Evolutionary conservation across 2,888 invertebrate genomes (phyloP).

Genomic region (Digitonthophagus gazella): DNA sequence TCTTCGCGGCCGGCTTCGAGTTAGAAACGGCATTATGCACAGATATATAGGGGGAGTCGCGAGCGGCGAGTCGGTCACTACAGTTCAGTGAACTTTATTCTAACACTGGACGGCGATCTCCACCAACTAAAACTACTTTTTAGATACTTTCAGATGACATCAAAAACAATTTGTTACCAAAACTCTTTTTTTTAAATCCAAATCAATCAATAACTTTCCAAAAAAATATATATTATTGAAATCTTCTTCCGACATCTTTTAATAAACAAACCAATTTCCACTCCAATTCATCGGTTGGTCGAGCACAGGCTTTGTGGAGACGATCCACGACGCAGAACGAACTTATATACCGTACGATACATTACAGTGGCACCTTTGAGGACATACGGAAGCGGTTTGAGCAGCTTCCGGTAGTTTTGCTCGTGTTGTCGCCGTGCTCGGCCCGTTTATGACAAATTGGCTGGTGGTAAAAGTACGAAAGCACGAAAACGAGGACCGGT

Average conservation of each 20-base stretch:
- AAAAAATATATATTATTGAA: neutral
- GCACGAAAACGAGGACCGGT: neutral
- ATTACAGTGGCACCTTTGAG: neutral
- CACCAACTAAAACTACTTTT: neutral
- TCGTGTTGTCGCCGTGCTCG: neutral
- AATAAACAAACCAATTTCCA: neutral
- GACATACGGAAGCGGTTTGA: neutral
- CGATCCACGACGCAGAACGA: neutral
- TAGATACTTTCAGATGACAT: neutral
- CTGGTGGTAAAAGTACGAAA: neutral
- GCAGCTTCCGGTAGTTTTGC: neutral
- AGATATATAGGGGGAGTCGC: neutral
- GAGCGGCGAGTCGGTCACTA: neutral
- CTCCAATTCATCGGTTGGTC: neutral
- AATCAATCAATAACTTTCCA: too few species aligned
- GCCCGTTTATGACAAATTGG: neutral
- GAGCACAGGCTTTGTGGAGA: neutral
- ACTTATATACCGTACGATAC: neutral
- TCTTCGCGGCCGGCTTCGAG: neutral
- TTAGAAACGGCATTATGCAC: neutral
- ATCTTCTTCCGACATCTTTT: neutral
- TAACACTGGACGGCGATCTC: neutral
- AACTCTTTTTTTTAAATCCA: too few species aligned
- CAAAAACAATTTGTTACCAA: neutral
- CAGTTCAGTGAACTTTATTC: neutral